Conservation (phyloP, 2,113 vertebrate genomes). For the Mixornis gularis region DNA sequence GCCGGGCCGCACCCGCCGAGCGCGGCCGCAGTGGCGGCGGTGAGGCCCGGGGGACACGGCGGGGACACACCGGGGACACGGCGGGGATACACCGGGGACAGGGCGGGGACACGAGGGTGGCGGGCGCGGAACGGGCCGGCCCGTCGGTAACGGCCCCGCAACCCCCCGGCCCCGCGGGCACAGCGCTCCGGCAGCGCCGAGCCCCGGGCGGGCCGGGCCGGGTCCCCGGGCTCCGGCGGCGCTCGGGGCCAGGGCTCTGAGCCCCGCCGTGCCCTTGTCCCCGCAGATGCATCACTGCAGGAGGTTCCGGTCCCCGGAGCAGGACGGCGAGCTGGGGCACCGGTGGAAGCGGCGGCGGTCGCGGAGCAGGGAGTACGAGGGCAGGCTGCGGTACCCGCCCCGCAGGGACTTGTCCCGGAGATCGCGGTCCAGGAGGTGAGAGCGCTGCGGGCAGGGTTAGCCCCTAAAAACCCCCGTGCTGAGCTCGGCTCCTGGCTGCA, state of each 20-base stretch:
- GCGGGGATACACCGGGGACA: too few species aligned
- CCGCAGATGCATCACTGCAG: slow-evolving; percentile 77
- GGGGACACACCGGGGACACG: too few species aligned
- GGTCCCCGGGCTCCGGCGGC: not conserved
- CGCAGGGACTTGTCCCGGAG: slow-evolving; percentile 64
- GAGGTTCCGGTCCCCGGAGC: slow-evolving; percentile 72
- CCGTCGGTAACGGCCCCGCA: not conserved
- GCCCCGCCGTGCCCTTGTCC: not conserved
- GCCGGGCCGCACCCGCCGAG: not conserved
- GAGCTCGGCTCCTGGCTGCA: not conserved
- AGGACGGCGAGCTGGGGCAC: slow-evolving; percentile 63
- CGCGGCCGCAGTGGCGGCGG: too few species aligned
- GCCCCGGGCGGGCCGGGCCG: not conserved
- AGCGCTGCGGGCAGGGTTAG: not conserved
- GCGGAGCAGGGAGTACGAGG: slow-evolving; percentile 70
- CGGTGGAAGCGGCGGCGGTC: slow-evolving; percentile 73
- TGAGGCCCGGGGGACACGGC: too few species aligned
- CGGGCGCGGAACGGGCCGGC: not conserved
- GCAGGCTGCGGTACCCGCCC: slow-evolving; percentile 55
- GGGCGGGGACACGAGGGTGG: not conserved
- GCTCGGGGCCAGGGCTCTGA: rapidly evolving
- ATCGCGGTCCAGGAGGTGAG: slow-evolving; percentile 73
- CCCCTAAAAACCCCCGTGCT: not conserved
- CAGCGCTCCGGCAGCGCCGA: not conserved
- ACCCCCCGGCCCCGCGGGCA: not conserved